Percentiles rank a stretch among this genome's conserved stretches.
phyloP scores from a whole-genome alignment of 2,113 vertebrate genomes.

The Carassius carassius region DNA sequence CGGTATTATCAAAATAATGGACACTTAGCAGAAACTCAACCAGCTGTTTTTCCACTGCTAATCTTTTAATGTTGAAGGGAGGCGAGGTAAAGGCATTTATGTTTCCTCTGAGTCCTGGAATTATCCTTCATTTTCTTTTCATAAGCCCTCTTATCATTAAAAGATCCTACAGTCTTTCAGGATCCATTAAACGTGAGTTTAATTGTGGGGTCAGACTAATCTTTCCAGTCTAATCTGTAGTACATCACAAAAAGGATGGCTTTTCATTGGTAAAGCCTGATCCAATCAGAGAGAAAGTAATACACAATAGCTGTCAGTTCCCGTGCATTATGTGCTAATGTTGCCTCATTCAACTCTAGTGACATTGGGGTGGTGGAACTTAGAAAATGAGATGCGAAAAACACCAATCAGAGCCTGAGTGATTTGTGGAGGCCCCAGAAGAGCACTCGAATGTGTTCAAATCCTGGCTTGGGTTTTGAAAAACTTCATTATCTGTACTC shows the following conservation, averaged over 20 bases:
- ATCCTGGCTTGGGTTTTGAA: conserved; percentile 14
- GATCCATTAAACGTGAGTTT: conserved; percentile 29
- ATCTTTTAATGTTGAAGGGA: conserved; percentile 51
- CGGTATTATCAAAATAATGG: conserved; percentile 46
- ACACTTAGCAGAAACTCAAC: conserved; percentile 38
- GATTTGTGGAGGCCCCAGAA: conserved; percentile 6
- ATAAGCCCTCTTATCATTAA: conserved; percentile 41
- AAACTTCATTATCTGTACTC: background rate
- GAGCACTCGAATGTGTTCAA: conserved; percentile 29
- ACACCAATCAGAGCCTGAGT: conserved; percentile 9
- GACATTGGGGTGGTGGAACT: background rate
- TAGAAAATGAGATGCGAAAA: conserved; percentile 10
- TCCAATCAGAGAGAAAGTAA: conserved; percentile 15
- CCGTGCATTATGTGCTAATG: background rate
- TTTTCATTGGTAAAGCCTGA: conserved; percentile 9
- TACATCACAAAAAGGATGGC: background rate
- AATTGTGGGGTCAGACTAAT: conserved; percentile 5
- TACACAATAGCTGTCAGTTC: background rate
- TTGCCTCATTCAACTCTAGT: conserved; percentile 7
- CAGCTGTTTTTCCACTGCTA: conserved; percentile 49
- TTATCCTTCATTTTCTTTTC: conserved; percentile 36
- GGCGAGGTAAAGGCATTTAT: conserved; percentile 16
- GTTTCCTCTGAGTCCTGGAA: conserved; percentile 11
- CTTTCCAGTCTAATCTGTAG: conserved; percentile 23
- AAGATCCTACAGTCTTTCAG: conserved; percentile 1